Evolutionary conservation across 2,113 vertebrate species (phyloP), one percentile per base, ranked within the genome.

Genomic region (Suncus etruscus): DNA sequence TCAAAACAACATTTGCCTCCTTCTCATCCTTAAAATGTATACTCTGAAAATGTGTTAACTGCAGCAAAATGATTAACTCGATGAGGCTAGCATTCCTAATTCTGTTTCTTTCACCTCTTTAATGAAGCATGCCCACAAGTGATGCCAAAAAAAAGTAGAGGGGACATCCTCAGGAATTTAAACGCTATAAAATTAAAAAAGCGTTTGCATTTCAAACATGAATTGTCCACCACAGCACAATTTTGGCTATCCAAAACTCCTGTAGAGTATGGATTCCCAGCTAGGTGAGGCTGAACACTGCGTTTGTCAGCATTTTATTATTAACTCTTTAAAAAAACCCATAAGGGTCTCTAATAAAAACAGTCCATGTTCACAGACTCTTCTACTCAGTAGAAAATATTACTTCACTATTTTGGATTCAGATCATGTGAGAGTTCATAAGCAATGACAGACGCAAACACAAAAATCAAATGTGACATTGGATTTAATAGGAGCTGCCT

Each of bases 1-100:
- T 39, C 16, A 15, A 85, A 94, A 92, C n/a, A 87, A 72, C 47
- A 84, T 95, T 90, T 87, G 69, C 78, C 89, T 84, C 66, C 31
- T 69, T 92, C 48, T 87, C 70, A 90, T 48, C 66, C 74, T 87
- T 90, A 87, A 79, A 82, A 87, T 48, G 32, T 87, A 45, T 51
- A 61, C 54, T 94, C 29, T n/a, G 91, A 69, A 93, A 81, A 86
- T 91, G 69, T 58, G 65, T 80, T 89, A 89, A 80, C 77, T 0
- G 2, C 66, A 70, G 66, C 75, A 75, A 92, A 92, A 90, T 72
- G 58, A 94, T 75, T 78, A 91, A 85, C n/a, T 16, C 20, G 1
- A 48, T 87, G 77, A 92, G 31, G 63, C 10, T 50, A 79, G 15
- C 68, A 87, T 78, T n/a, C 24, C n/a, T 90, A 58, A 85, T 87